Base-by-base conservation (phyloP, 1,140 invertebrate species). In the Venturia canescens region DNA sequence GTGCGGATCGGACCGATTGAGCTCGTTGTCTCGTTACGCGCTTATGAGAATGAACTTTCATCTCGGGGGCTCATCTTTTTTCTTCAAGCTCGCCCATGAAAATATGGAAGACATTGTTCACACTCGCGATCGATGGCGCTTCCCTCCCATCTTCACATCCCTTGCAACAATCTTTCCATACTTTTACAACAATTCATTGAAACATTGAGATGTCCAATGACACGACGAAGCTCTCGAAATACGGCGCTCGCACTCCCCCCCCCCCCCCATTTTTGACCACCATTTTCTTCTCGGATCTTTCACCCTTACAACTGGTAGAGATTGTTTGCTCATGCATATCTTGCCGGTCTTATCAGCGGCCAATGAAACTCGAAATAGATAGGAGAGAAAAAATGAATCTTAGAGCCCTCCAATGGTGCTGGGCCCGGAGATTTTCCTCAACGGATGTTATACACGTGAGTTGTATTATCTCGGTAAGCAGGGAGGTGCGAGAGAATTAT, bases 401-500 rank as follows among this genome's bases (percentile, higher is more conserved):
- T 5, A 53, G 23, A 23, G 72, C 60, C 31, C 50, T 26, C 72
- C 72, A 75, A 75, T 75, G 50, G 48, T 31, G 18, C 5, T 31
- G n/a, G n/a, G 3, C 50, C 18, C 27, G 26, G 31, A 27, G 23
- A 31, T 60, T 60, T 31, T n/a, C 18, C 57, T 63, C 57, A 3
- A 9, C 6, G 5, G 5, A 63, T 63, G 23, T 63, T 53, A n/a
- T 63, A 63, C 57, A 63, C 50, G 15, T 3, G 23, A 74, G 26
- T 57, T 21, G 18, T 34, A 34, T 75, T 75, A 75, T 75, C 72
- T 71, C 69, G 16, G 29, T 4, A 27, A 9, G 21, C 23, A 27
- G 48, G 48, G 50, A 53, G 44, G 48, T 60, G 50, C 72, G 23
- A 23, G 72, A 34, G 72, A 75, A 15, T 75, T 75, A 75, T 75